Evolutionary conservation across 2,888 invertebrate genomes (phyloP), one percentile per base, ranked within the genome.

Genomic region (Orthosia gothica): DNA sequence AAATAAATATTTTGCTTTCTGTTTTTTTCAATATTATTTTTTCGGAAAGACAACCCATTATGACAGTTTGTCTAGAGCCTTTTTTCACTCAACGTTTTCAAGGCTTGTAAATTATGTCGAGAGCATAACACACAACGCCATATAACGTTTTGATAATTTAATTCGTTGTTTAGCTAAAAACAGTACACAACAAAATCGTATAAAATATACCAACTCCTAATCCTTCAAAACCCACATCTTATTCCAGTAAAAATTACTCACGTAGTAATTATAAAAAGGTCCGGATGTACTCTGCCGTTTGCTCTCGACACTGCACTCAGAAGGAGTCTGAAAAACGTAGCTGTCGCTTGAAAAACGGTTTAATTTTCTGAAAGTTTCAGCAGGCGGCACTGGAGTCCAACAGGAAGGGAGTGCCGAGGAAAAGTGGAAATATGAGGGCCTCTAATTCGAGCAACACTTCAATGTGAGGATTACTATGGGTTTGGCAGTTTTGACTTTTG

Each of bases 341-440:
- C 68, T 59, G 76, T 83, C 81, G 70, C 57, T 58, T 82, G 81
- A 74, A 88, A 89, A 89, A 85, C 81, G 86, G 79, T 90, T 89
- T 89, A 85, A 87, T 86, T 76, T 79, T 82, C 84, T 86, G 66
- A 79, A 88, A 84, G 83, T 89, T 89, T 81, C 78, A 62, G 79
- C 81, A 69, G 74, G 79, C 68, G 54, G 76, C 72, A 70, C 79
- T 65, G 65, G 73, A 76, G 66, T 79, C 57, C 55, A 70, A 70
- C 83, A 76, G 82, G 87, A 89, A 84, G 74, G 66, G 74, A 79
- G 80, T 81, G 74, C 82, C 61, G 74, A 45, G 68, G 62, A 65
- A 76, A 85, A 88, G 89, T 89, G 85, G 87, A 87, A 90, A 87
- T 88, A 88, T 89, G 84, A 90, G 89, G 81, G 88, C 86, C 87